Conservation (phyloP, 2,888 invertebrate genomes). For the Coleophora deauratella region DNA sequence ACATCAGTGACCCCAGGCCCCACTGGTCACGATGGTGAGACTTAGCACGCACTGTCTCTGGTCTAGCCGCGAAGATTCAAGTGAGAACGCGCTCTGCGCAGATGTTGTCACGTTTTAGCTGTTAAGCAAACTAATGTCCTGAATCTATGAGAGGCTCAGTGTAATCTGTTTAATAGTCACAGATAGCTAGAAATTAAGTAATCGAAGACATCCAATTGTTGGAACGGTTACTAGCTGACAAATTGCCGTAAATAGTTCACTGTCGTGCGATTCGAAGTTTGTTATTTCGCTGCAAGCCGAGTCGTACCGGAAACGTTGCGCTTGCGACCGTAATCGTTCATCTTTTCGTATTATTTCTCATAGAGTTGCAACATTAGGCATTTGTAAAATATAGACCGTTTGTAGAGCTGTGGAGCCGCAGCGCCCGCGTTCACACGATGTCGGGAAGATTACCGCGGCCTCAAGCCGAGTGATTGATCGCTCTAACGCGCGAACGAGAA, state of each 20-base stretch:
- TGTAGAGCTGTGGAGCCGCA: conserved; percentile 24
- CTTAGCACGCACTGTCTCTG: conserved; percentile 27
- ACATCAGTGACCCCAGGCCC: conserved; percentile 29
- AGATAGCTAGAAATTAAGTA: not conserved
- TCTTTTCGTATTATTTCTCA: conserved; percentile 35
- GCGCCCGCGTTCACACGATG: conserved; percentile 68
- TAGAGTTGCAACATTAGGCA: conserved; percentile 46
- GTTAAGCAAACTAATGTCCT: not conserved
- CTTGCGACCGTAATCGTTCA: conserved; percentile 19
- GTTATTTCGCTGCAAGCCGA: too few relatives aligned
- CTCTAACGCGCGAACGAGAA: conserved; percentile 38
- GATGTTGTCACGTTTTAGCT: too few relatives aligned
- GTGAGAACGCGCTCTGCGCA: not conserved
- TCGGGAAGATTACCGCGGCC: conserved; percentile 50
- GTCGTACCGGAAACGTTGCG: conserved; percentile 5
- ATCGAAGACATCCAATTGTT: not conserved
- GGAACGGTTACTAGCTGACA: conserved; percentile 11
- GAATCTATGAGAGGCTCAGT: too few relatives aligned
- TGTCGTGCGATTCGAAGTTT: conserved; percentile 3
- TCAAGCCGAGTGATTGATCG: conserved; percentile 60
- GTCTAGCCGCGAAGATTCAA: conserved; percentile 15
- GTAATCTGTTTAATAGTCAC: too few relatives aligned
- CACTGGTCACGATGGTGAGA: conserved; percentile 30
- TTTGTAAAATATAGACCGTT: conserved; percentile 53
- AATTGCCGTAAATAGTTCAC: conserved; percentile 18